Evolutionary conservation across 2,113 vertebrate species (phyloP).

Genomic region (Phalacrocorax carbo): DNA sequence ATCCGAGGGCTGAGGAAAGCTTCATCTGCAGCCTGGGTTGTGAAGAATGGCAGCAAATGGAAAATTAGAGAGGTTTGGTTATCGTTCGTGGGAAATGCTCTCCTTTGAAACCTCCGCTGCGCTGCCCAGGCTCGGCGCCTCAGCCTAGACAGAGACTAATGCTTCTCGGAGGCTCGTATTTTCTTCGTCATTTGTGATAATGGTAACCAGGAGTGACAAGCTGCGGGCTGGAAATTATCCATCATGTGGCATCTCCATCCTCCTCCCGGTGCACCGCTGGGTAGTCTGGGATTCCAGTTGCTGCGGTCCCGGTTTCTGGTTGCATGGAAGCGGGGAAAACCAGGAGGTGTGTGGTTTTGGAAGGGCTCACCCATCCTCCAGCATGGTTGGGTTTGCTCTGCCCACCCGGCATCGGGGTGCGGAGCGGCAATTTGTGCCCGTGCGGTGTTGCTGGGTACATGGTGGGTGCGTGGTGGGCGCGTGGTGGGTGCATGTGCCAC

Average conservation of each 20-base stretch:
- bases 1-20: background rate
- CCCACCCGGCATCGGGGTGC: background rate
- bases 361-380: background rate
- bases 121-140: background rate
- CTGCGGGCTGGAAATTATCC: background rate
- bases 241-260: background rate
- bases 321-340: background rate
- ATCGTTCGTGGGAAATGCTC: background rate
- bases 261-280: accelerated
- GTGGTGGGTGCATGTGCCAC: background rate
- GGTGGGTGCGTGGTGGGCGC: accelerated
- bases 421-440: background rate
- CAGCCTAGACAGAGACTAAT: background rate
- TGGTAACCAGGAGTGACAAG: background rate
- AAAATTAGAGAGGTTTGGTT: background rate
- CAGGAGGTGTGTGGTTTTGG: background rate
- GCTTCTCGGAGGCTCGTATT: background rate
- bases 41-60: background rate
- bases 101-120: background rate
- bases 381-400: background rate
- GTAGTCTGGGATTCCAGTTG: background rate
- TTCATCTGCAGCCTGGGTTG: background rate
- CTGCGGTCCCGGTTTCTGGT: background rate
- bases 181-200: background rate
- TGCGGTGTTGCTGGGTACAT: accelerated